Evolutionary conservation across 2,888 invertebrate genomes (phyloP), one percentile per base, ranked within the genome.

Genomic region (Ferrisia virgata): DNA sequence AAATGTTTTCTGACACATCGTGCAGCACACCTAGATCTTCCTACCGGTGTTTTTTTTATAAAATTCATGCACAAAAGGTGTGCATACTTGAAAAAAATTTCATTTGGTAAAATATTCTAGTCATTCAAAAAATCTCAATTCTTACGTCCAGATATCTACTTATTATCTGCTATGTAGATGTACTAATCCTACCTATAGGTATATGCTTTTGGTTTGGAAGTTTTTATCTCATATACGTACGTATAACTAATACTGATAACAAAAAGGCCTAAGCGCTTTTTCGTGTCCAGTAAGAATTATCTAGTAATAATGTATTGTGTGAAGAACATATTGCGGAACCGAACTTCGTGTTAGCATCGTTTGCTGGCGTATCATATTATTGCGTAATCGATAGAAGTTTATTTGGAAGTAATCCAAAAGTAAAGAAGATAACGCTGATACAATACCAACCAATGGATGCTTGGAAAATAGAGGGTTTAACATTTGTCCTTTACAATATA

Each of bases 311-410:
- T 47, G 47, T 79, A 79, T 31, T 47, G 79, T 79, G 53, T 28
- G 47, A 31, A 47, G 79, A 47, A 79, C 79, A 79, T 43, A 43
- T 79, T 47, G 79, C 47, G 47, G 47, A 79, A 79, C 79, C 47
- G 31, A 79, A 79, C 53, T 79, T 79, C 43, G 47, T 47, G 79
- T 79, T 79, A 79, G 39, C 47, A 53, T 31, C 79, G 47, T 79
- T 79, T 79, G 43, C 79, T 79, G 79, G 79, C 79, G 79, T 47
- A 79, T 79, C 47, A 79, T 79, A 79, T 79, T 79, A 79, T 79
- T 79, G 43, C 47, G 79, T 79, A 79, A 79, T 79, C 79, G 79
- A 79, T 79, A 79, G 47, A 79, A 79, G 79, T 79, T 79, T 79
- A 79, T 79, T 79, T 79, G 79, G 47, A 79, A 47, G 43, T 47